phyloP scores from a whole-genome alignment of 2,113 vertebrate genomes.

The Thalassarche chlororhynchos region DNA sequence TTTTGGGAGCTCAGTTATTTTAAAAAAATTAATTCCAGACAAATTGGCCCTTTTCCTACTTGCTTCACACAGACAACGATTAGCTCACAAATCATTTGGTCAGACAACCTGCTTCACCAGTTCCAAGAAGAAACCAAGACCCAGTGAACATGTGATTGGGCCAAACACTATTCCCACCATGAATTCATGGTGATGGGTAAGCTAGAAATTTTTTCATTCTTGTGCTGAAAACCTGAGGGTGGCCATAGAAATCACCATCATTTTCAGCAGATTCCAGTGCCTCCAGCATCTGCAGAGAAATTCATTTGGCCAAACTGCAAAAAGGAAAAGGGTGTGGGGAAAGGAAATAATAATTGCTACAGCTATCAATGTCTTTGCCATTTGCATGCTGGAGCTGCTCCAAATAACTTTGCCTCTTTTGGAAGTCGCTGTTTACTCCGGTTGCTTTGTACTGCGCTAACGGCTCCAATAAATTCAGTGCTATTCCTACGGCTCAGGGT shows the following conservation, averaged over 20 bases:
- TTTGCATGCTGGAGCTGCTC: conserved; percentile 23
- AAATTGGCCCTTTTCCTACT: background rate
- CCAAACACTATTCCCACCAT: background rate
- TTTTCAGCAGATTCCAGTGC: background rate
- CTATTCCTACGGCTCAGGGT: background rate
- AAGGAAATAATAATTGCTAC: conserved; percentile 43
- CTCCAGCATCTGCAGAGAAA: background rate
- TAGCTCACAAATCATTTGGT: background rate
- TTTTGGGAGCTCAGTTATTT: background rate
- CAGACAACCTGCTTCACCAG: background rate
- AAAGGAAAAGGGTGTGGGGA: background rate
- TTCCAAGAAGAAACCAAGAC: background rate
- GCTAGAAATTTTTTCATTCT: background rate
- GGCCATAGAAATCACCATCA: background rate
- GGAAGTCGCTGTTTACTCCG: background rate
- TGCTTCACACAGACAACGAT: background rate
- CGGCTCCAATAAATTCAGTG: background rate
- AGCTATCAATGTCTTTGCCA: background rate
- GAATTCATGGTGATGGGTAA: background rate
- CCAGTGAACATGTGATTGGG: background rate
- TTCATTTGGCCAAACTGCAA: background rate
- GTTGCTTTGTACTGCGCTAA: conserved; percentile 37
- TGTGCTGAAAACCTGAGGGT: background rate
- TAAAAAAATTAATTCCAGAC: background rate
- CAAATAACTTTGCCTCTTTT: conserved; percentile 13